Base-by-base conservation (phyloP, 2,797 vertebrate genomes). In the Fistularia commersonii region DNA sequence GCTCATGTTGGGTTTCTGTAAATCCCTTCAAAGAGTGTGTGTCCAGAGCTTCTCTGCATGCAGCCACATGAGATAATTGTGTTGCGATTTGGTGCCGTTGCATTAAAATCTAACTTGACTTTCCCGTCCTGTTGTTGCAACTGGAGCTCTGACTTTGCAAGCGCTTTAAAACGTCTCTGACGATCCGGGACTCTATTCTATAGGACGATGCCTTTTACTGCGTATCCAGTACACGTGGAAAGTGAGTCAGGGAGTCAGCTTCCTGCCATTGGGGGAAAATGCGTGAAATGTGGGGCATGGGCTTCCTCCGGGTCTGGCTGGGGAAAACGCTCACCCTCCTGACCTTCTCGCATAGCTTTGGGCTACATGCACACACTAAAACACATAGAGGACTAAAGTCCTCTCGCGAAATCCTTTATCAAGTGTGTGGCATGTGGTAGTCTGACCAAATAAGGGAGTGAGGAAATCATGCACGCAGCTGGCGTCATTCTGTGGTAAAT, bases 401-500 rank as follows among this genome's bases (percentile, higher is more conserved):
- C 6, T 49, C 12, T 32, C 9, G 11, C 41, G 49, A 46, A 52
- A 23, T 23, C 23, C 57, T 58, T 64, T 54, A 45, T 54, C 6
- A 48, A 44, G 48, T 64, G 53, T 53, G 63, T 52, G 54, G 38
- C 56, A 38, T 49, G 43, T 77, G 77, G 72, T 50, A 73, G 45
- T 11, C 47, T 51, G 69, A 76, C 80, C 82, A 76, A 76, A 79
- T 62, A 48, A 5, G 23, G 51, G 70, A 49, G 54, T 65, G 68
- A 69, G 53, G 53, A 76, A 12, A 10, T 12, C 8, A 41, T 37
- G 62, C 52, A 34, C 54, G 67, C 51, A 54, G 11, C 67, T 72
- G 78, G 76, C 74, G 70, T 85, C 84, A 72, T 23, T 62, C 61
- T 78, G 78, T 73, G 76, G 81, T 79, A 83, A 75, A 82, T 84